A percentile compares a stretch with the other conserved stretches of the same genome.
phyloP scores from a whole-genome alignment of 2,797 vertebrate species.

The Varecia variegata region DNA sequence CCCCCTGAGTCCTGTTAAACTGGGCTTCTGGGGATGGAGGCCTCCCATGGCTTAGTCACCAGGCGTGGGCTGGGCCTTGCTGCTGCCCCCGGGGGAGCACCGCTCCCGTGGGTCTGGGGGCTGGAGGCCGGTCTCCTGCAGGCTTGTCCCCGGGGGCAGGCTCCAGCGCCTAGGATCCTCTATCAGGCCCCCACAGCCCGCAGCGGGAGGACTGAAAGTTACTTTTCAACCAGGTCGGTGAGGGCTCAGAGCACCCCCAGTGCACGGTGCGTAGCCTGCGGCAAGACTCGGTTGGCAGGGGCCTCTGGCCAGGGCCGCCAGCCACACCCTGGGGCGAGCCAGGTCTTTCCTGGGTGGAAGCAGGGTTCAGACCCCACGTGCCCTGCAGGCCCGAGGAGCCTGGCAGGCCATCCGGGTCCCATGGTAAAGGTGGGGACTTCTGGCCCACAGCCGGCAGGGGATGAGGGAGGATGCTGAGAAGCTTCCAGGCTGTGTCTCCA shows the following conservation, averaged over 20 bases:
- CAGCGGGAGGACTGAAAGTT: neutral
- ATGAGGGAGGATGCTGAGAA: slow-evolving; percentile 8
- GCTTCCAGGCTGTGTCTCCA: slow-evolving; percentile 22
- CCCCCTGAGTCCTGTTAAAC: neutral
- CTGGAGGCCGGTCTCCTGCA: neutral
- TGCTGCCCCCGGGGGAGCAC: neutral
- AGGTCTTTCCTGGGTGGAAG: slow-evolving; percentile 59
- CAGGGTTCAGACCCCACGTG: slow-evolving; percentile 23
- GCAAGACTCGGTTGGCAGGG: neutral
- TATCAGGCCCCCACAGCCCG: neutral
- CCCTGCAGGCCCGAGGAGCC: neutral
- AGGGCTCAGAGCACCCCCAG: neutral
- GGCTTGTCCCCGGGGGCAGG: neutral
- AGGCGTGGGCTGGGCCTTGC: no score
- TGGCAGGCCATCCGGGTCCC: slow-evolving; percentile 26
- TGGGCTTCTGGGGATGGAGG: neutral
- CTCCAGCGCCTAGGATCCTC: neutral
- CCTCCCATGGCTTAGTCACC: neutral
- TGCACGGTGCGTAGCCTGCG: fast-evolving
- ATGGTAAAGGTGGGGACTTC: slow-evolving; percentile 34
- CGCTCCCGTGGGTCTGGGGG: no score
- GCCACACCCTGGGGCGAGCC: slow-evolving; percentile 47
- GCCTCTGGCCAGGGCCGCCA: neutral
- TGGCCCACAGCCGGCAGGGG: slow-evolving; percentile 10
- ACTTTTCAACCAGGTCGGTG: neutral